Conservation (phyloP, 2,888 invertebrate species). For the Pristionchus mayeri region DNA sequence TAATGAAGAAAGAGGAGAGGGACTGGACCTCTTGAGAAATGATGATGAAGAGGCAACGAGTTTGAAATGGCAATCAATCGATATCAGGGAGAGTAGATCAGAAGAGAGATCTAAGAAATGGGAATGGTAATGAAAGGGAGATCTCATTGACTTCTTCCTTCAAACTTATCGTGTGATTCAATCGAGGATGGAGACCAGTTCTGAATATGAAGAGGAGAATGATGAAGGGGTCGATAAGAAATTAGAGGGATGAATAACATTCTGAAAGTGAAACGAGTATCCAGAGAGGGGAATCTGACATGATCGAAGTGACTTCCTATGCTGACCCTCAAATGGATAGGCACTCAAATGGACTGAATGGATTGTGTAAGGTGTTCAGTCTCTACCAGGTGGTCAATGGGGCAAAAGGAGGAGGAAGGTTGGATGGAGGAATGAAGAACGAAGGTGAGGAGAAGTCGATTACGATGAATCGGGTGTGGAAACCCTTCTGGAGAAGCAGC, state of each 20-base stretch:
- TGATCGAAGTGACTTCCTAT: too few relatives aligned
- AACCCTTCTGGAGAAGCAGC: not conserved
- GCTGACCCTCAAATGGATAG: too few relatives aligned
- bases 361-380: not conserved
- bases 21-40: conserved; percentile 33
- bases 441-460: not conserved
- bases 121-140: not conserved
- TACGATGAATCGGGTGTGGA: too few relatives aligned
- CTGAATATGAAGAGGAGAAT: conserved; percentile 18
- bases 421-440: not conserved
- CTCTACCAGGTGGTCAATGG: not conserved
- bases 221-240: conserved; percentile 2
- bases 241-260: not conserved
- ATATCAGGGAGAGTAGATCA: conserved; percentile 1
- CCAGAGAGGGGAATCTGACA: not conserved
- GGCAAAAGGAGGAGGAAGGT: not conserved
- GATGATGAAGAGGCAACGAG: conserved; percentile 36
- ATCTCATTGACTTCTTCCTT: not conserved
- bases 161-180: conserved; percentile 26
- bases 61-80: conserved; percentile 21
- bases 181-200: conserved; percentile 16
- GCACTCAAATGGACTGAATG: not conserved
- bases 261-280: not conserved
- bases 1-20: conserved; percentile 21
- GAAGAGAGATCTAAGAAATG: not conserved